These are phyloP conservation scores for Hypotaenidia okinawae DNA, from an alignment of 2,797 vertebrate genomes.

Conservation along the genomic window DNA sequence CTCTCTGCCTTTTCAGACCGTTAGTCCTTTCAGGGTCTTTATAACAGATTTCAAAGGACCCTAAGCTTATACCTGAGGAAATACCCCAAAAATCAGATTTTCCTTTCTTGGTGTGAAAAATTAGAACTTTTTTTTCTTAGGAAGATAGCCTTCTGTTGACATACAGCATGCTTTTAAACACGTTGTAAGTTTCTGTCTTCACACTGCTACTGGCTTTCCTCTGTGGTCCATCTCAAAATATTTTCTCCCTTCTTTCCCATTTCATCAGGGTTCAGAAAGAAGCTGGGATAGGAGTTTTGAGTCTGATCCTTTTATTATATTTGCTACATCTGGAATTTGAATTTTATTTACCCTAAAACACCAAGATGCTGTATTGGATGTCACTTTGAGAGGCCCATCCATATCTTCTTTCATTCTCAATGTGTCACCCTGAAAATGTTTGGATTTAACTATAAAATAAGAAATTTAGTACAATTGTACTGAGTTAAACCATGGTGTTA, in stretches of 20 bases:
- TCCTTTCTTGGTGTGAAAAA: background rate
- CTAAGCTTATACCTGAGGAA: background rate
- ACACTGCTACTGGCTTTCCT: background rate
- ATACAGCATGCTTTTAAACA: background rate
- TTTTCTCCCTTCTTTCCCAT: background rate
- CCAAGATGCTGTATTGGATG: background rate
- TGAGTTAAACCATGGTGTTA: background rate
- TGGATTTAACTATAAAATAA: background rate
- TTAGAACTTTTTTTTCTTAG: background rate
- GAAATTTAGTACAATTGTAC: background rate
- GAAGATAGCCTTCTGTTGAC: background rate
- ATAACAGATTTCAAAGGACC: background rate
- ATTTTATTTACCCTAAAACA: background rate
- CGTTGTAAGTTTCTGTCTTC: background rate
- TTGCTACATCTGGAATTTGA: background rate
- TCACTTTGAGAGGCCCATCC: background rate
- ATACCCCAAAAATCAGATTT: background rate
- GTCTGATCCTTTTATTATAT: background rate
- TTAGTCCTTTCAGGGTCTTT: background rate
- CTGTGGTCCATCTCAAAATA: background rate
- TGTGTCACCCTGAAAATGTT: background rate
- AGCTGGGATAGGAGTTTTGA: background rate
- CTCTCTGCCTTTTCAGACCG: background rate
- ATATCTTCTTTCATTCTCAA: background rate
- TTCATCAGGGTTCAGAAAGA: background rate